Base-by-base conservation (phyloP, 1,140 invertebrate genomes). In the Oppia nitens region DNA sequence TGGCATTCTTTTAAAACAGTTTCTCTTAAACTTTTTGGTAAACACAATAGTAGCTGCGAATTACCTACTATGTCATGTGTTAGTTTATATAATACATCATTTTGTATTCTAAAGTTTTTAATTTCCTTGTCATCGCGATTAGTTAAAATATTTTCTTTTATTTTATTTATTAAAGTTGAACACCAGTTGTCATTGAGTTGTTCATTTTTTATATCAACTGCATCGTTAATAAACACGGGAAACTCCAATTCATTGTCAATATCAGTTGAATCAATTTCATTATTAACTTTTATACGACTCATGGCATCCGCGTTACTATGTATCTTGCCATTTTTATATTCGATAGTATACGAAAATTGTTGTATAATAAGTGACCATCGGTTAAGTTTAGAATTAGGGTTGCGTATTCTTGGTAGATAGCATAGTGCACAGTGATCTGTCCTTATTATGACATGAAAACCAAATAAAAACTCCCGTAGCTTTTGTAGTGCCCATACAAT, bases 371-470 rank as follows among this genome's bases (percentile, higher is more conserved):
- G 28, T 51, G 70, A 60, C 75, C 75, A 78, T 17, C 75, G 57
- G 2, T 71, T 70, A n/a, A 78, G 60, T 48, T 74, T 51, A 48
- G 69, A 70, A 1, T 62, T 65, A 1, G 71, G 67, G 57, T 74
- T 69, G 60, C 68, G 71, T 2, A 74, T 63, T 1, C 67, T 67
- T 27, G 67, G 61, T 3, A 78, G 64, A 70, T 71, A 78, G 26
- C 62, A 60, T 2, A 78, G 60, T 0, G 74, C 71, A 64, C 68
- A 66, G 62, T 79, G 73, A 61, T 79, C 75, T 1, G 74, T 78
- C 9, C 72, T 55, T 1, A 79, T 67, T 25, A 61, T 72, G 61
- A 78, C 79, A 51, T 73, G 68, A 40, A 53, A 66, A 21, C 72
- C 72, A 56, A 71, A 72, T 2, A 79, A 62, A 65, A 75, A 78